Base-by-base conservation (phyloP, 2,113 vertebrate genomes). In the Sigmodon hispidus region DNA sequence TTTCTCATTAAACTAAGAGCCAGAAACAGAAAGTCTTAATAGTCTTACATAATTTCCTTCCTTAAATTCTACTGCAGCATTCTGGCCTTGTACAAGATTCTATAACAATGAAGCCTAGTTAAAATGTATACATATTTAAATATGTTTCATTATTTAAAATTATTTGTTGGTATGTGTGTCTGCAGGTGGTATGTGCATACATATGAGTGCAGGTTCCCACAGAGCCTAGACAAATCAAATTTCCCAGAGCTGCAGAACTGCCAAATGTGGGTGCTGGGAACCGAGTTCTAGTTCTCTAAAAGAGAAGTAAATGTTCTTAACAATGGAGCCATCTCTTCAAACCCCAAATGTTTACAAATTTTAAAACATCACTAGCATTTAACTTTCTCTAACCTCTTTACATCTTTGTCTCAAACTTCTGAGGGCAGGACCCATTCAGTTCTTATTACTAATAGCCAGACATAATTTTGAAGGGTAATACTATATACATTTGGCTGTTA, bases 301-400 rank as follows among this genome's bases (percentile, higher is more conserved):
- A 84, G 8, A 63, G 4, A 24, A 84, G 1, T 19, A 61, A 83
- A 7, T 84, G 26, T 43, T 84, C 36, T 43, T 61, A 84, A 45
- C 24, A n/a, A 63, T 7, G 29, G 26, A 61, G n/a, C 7, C 1
- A 84, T 43, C 15, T 2, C 52, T 61, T n/a, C 4, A 61, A 12
- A 1, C 80, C n/a, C 57, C n/a, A 43, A 29, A 61, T 43, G 80
- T 24, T 3, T 87, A 48, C 4, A 19, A 65, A 95, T 76, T 93
- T 95, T 87, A 72, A 88, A 95, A 76, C 6, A 65, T 92, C 40
- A 70, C 21, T 94, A 90, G 50, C 29, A 90, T 40, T 93, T 87
- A 94, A 77, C 43, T 10, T 85, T 59, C 24, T 93, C 12, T 59
- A 61, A n/a, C 7, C 5, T 77, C 16, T 50, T 93, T 92, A 22